Conservation (phyloP, 1,140 invertebrate species). For the Proctacanthus coquilletti region DNA sequence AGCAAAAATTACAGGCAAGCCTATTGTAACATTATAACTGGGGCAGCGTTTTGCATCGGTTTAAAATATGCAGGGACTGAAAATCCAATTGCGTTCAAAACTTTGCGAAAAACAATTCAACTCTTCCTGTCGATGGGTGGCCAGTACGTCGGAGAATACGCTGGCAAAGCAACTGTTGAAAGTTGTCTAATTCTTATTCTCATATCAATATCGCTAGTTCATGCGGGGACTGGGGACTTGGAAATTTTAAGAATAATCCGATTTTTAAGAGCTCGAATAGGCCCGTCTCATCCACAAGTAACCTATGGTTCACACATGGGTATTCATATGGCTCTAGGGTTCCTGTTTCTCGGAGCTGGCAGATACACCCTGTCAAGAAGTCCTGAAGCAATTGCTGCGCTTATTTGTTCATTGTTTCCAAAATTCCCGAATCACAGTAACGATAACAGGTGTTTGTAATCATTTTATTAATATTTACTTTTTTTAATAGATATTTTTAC, state of each 20-base stretch:
- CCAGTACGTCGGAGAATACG: conserved; percentile 64
- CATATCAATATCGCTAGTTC: conserved; percentile 43
- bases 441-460: conserved; percentile 50
- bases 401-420: conserved; percentile 87
- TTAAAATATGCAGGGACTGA: conserved; percentile 87
- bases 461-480: conserved; percentile 2
- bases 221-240: conserved; percentile 86
- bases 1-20: conserved; percentile 68
- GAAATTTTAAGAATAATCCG: conserved; percentile 73
- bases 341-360: conserved; percentile 88
- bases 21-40: conserved; percentile 89
- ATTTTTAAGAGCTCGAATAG: conserved; percentile 58
- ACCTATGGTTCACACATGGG: conserved; percentile 88
- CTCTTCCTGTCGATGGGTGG: conserved; percentile 31
- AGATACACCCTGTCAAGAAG: conserved; percentile 72
- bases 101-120: conserved; percentile 33
- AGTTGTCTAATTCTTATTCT: conserved; percentile 74
- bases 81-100: conserved; percentile 62
- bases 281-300: conserved; percentile 44
- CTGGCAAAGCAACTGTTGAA: conserved; percentile 80
- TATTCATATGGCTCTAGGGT: conserved; percentile 83
- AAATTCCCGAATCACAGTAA: conserved; percentile 93
- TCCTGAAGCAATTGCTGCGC: conserved; percentile 67
- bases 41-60: conserved; percentile 86
- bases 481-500: conserved; percentile 30